phyloP scores from a whole-genome alignment of 2,797 vertebrate genomes.

The Rhinella marina region DNA sequence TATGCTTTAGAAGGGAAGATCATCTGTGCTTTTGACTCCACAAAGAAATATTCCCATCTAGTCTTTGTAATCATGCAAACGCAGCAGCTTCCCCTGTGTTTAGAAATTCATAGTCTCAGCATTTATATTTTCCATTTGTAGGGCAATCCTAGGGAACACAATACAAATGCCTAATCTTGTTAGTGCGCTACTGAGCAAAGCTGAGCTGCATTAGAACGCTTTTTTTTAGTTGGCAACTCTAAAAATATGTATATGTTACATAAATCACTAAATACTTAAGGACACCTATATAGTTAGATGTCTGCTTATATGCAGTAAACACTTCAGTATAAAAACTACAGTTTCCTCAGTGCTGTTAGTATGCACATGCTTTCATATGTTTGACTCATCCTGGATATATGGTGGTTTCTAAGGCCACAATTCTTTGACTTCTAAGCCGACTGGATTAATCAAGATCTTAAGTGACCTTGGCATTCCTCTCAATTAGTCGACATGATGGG shows the following conservation, averaged over 20 bases:
- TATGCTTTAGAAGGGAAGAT: conserved; percentile 20
- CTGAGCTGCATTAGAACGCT: conserved; percentile 32
- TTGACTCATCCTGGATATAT: conserved; percentile 8
- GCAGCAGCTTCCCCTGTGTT: conserved; percentile 45
- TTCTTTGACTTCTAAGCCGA: conserved; percentile 25
- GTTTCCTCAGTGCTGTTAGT: not conserved
- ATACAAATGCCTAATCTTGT: conserved; percentile 46
- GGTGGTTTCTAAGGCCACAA: conserved; percentile 31
- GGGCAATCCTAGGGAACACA: conserved; percentile 31
- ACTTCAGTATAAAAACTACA: not conserved
- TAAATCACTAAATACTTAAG: not conserved
- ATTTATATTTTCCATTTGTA: conserved; percentile 40
- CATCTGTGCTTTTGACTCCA: conserved; percentile 36
- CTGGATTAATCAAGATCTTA: conserved; percentile 48
- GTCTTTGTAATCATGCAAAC: conserved; percentile 52
- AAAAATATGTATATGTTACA: conserved; percentile 21
- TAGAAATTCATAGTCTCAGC: conserved; percentile 42
- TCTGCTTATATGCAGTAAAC: not conserved
- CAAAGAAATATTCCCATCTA: conserved; percentile 40
- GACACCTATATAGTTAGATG: not conserved
- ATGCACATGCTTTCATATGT: not conserved
- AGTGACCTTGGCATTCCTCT: conserved; percentile 43
- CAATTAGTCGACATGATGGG: conserved; percentile 47
- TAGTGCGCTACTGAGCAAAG: conserved; percentile 22
- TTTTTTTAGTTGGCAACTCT: not conserved